Evolutionary conservation across 2,888 invertebrate genomes (phyloP).

Genomic region (Macrophya alboannulata): DNA sequence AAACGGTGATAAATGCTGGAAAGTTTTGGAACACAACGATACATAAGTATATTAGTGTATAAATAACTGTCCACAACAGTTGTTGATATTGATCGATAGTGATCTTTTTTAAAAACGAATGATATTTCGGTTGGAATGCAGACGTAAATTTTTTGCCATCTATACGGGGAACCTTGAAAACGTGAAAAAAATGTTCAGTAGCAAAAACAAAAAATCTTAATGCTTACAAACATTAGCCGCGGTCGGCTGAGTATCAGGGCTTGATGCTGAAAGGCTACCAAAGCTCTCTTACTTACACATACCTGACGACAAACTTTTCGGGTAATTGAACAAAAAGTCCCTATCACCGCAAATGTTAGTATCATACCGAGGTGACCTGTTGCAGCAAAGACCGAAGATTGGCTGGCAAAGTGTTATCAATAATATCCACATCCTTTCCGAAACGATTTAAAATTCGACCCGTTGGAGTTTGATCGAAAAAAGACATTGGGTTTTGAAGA

Average conservation of each 20-base stretch:
- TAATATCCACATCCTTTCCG: constrained; percentile 85
- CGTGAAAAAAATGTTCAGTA: neutral
- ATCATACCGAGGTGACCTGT: constrained; percentile 79
- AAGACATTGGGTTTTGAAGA: constrained; percentile 85
- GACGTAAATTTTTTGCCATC: neutral
- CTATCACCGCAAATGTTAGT: constrained; percentile 37
- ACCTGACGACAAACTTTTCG: neutral
- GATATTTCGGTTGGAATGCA: neutral
- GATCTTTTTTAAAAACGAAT: neutral
- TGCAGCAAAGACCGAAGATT: constrained; percentile 80
- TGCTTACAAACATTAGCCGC: neutral
- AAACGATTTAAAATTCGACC: constrained; percentile 88
- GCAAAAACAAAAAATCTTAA: neutral
- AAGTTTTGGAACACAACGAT: neutral
- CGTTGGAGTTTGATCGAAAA: constrained; percentile 87
- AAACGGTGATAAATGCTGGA: neutral
- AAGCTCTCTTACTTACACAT: neutral
- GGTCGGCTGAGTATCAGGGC: neutral
- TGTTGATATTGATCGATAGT: neutral
- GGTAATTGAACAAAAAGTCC: neutral
- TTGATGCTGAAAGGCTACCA: neutral
- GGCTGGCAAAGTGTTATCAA: constrained; percentile 84
- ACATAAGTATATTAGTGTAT: neutral
- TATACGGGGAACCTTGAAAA: neutral
- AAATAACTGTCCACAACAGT: neutral